A percentile compares a stretch with the other conserved stretches of the same genome.
Evolutionary conservation across 1,140 invertebrate genomes (phyloP).

Genomic region (Platorchestia sp.): DNA sequence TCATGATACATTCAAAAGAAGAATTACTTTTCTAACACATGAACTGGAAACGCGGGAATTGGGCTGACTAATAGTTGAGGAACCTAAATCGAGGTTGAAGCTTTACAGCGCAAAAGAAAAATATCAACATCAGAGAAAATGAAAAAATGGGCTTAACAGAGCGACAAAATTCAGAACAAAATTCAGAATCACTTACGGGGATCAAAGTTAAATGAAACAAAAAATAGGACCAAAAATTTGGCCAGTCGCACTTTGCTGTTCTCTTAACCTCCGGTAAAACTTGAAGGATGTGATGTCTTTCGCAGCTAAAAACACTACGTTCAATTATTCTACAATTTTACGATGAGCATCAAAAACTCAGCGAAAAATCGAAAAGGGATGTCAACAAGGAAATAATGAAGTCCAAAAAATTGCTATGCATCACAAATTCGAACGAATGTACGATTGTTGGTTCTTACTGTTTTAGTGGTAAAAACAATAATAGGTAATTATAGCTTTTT

Average conservation of each 20-base stretch:
- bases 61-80: neutral
- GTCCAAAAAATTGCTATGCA: neutral
- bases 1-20: neutral
- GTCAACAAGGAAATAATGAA: neutral
- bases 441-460: neutral
- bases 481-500: too few relatives aligned
- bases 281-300: too few relatives aligned
- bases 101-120: too few relatives aligned
- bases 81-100: too few relatives aligned
- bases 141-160: too few relatives aligned
- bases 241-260: neutral
- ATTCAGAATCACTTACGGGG: neutral
- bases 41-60: neutral
- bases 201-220: neutral
- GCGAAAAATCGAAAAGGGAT: neutral
- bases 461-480: neutral
- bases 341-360: neutral
- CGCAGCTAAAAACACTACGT: too few relatives aligned
- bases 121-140: too few relatives aligned
- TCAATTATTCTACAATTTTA: too few relatives aligned
- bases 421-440: neutral
- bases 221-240: neutral
- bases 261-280: neutral
- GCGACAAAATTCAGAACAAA: neutral
- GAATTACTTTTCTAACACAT: neutral